phyloP scores from a whole-genome alignment of 2,113 vertebrate species.

The Polypterus senegalus region DNA sequence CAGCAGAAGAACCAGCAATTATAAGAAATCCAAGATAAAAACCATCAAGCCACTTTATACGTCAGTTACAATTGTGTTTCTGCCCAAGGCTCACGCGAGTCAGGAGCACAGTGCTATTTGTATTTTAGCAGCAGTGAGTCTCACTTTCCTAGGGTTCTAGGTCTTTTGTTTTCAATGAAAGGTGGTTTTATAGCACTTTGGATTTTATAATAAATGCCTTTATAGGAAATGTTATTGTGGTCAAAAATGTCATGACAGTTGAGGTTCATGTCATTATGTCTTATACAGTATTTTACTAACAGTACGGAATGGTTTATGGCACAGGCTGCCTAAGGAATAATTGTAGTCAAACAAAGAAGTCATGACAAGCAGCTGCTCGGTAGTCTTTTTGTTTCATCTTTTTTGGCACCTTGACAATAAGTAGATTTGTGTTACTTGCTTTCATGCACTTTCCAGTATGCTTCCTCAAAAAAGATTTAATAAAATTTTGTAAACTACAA shows the following conservation, averaged over 20 bases:
- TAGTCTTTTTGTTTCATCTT: slow-evolving; percentile 60
- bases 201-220: slow-evolving; percentile 45
- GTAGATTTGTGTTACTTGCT: slow-evolving; percentile 28
- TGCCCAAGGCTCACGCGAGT: too few relatives aligned
- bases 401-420: slow-evolving; percentile 28
- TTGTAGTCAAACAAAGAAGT: slow-evolving; percentile 61
- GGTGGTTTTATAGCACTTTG: slow-evolving; percentile 47
- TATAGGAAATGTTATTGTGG: slow-evolving; percentile 34
- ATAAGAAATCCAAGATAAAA: too few relatives aligned
- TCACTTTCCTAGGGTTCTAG: too few relatives aligned
- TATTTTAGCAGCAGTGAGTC: too few relatives aligned
- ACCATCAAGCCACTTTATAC: too few relatives aligned
- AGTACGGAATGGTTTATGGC: slow-evolving; percentile 56
- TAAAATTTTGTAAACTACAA: slow-evolving; percentile 23
- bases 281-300: slow-evolving; percentile 33
- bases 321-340: slow-evolving; percentile 73
- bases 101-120: too few relatives aligned
- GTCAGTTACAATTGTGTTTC: too few relatives aligned
- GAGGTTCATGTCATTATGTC: slow-evolving; percentile 28
- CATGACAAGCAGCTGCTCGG: slow-evolving; percentile 45
- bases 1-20: too few relatives aligned
- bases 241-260: slow-evolving; percentile 36
- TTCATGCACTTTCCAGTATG: slow-evolving; percentile 48
- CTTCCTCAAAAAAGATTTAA: slow-evolving; percentile 37
- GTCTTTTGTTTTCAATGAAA: too few relatives aligned